Conservation (phyloP, 2,113 vertebrate species). For the Upupa epops region DNA sequence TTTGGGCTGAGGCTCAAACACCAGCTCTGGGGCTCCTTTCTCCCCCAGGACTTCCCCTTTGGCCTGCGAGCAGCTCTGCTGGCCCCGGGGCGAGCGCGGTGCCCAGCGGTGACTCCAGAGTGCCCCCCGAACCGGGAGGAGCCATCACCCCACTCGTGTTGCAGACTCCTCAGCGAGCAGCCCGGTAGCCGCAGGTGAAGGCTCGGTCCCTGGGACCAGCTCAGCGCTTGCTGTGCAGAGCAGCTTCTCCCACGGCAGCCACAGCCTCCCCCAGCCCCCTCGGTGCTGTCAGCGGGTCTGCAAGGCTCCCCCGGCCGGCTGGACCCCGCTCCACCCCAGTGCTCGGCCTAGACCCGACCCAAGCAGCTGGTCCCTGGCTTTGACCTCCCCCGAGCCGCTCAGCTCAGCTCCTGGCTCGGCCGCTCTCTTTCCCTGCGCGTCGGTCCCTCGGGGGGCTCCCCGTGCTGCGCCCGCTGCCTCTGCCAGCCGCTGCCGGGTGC, state of each 20-base stretch:
- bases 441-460: accelerated
- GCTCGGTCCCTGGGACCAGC: background rate
- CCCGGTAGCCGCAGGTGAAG: accelerated
- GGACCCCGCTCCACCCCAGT: background rate
- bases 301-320: background rate
- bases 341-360: background rate
- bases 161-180: accelerated
- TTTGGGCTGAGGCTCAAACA: accelerated
- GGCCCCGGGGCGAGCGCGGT: background rate
- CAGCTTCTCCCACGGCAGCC: background rate
- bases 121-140: background rate
- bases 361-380: accelerated
- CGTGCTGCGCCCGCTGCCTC: background rate
- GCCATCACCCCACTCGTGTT: background rate
- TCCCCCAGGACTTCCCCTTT: background rate
- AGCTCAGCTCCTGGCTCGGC: background rate
- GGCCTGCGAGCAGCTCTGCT: background rate
- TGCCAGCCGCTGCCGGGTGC: background rate
- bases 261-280: background rate
- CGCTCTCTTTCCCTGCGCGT: accelerated
- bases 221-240: background rate
- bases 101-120: background rate
- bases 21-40: background rate
- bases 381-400: background rate
- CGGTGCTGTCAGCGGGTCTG: accelerated